Evolutionary conservation across 1,140 invertebrate genomes (phyloP), one percentile per base, ranked within the genome.

Genomic region (Drosophila tani): DNA sequence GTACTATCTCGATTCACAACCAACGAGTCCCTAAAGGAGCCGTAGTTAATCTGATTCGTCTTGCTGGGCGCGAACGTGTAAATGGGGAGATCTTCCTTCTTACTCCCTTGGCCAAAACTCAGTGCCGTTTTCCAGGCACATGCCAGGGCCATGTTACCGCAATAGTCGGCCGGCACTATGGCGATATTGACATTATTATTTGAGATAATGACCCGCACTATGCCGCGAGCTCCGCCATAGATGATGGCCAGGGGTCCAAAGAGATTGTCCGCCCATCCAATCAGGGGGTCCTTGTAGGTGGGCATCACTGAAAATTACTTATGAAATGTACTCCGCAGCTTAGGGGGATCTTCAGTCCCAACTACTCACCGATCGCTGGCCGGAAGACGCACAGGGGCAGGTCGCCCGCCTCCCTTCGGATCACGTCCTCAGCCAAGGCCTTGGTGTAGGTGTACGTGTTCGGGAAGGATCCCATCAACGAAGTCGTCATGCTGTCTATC

Each of bases 361-460:
- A 93, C 91, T 5, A 92, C 94, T 93, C 93, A 96, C 95, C 94
- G 45, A 97, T 95, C 3, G 95, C 94, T 1, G 96, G 96, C 67
- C 96, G 94, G 77, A 96, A 94, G 1, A 97, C 93, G 11, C 95
- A 95, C 0, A 95, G 88, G 0, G 98, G 98, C 17, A 99, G 82
- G 40, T 94, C 94, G 8, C 91, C 92, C 0, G 94, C 93, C 65
- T 96, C 94, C 38, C 95, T 93, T 47, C 94, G 93, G 0, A 97
- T 93, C 0, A 96, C 88, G 62, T 96, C 94, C 93, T 98, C 97
- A 0, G 96, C 96, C 12, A 97, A 87, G 2, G 96, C 95, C 93
- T 98, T 98, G 1, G 97, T 97, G 81, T 95, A 98, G 0, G 95
- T 95, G 80, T 98, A 98, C 0, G 96, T 97, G 81, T 98, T 98